A percentile compares a stretch with the other conserved stretches of the same genome.
These are phyloP conservation scores for Tonatia bakeri DNA, from an alignment of 2,113 vertebrate species.

Conservation along the genomic window DNA sequence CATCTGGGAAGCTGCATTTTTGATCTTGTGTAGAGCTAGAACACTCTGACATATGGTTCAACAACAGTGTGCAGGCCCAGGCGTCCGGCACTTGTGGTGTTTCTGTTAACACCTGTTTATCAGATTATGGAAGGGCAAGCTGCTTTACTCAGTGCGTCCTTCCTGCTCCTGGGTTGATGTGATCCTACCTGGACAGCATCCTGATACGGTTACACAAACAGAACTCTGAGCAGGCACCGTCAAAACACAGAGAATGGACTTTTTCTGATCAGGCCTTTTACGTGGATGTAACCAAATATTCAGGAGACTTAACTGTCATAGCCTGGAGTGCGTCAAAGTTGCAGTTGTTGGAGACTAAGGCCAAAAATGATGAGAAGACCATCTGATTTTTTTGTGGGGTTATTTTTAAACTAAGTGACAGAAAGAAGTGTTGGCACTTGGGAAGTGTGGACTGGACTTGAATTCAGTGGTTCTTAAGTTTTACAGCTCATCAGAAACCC, in stretches of 20 bases:
- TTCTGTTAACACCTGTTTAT: slow-evolving; percentile 39
- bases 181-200: not conserved
- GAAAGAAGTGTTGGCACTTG: not conserved
- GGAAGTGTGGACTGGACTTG: not conserved
- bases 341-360: not conserved
- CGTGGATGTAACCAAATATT: not conserved
- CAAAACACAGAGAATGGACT: not conserved
- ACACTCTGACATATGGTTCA: not conserved
- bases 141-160: not conserved
- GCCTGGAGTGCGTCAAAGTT: not conserved
- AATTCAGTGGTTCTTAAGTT: not conserved
- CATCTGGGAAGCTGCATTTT: not conserved
- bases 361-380: not conserved
- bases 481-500: not conserved
- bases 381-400: not conserved
- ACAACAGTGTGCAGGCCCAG: not conserved
- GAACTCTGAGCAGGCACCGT: not conserved
- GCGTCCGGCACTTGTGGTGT: not conserved
- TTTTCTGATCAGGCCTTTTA: not conserved
- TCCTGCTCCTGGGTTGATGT: not conserved
- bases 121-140: slow-evolving; percentile 47
- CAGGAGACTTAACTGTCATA: not conserved
- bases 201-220: not conserved
- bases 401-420: not conserved
- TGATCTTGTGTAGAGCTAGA: not conserved